Base-by-base conservation (phyloP, 2,888 invertebrate genomes). In the Ormyrus pomaceus region DNA sequence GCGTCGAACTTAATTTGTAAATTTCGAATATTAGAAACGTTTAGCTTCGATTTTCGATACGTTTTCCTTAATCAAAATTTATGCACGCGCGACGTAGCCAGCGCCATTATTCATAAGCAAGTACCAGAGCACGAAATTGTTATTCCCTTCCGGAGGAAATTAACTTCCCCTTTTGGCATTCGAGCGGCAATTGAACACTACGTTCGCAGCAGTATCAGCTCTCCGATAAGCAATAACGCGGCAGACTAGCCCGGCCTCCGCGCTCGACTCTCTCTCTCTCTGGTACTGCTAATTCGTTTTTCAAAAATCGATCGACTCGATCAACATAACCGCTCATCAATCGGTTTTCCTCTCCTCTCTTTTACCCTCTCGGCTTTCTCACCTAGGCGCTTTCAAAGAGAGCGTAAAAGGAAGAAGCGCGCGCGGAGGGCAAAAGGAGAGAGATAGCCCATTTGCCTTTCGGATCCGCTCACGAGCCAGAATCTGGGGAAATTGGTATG, bases 131-230 rank as follows among this genome's bases (percentile, higher is more conserved):
- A 19, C 65, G 64, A 73, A 73, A 73, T 65, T 73, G 64, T 73
- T 73, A 73, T 65, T 73, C 73, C 73, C 73, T 50, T 73, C 64
- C 73, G 65, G 65, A 65, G 73, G 73, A 73, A 73, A 73, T 72
- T 53, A 72, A 72, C 72, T 72, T 62, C 71, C 62, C 72, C 71
- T 71, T 72, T 59, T 72, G 72, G 70, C 58, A 46, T 56, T 55
- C 56, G 55, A 56, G 56, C 56, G 69, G 59, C 50, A 34, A 71
- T 59, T 19, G 70, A 61, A 19, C 19, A 50, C n/a, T 73, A 6
- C 53, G 19, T 19, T 19, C 19, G 19, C 46, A 10, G 7, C 10
- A 62, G 62, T 6, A 48, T 11, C 48, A 11, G 55, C 68, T 6
- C 45, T 48, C 48, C 68, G 58, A 68, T 68, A 58, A 70, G 70